These are phyloP conservation scores for Leptura quadrifasciata DNA, from an alignment of 2,888 invertebrate species.

Conservation along the genomic window DNA sequence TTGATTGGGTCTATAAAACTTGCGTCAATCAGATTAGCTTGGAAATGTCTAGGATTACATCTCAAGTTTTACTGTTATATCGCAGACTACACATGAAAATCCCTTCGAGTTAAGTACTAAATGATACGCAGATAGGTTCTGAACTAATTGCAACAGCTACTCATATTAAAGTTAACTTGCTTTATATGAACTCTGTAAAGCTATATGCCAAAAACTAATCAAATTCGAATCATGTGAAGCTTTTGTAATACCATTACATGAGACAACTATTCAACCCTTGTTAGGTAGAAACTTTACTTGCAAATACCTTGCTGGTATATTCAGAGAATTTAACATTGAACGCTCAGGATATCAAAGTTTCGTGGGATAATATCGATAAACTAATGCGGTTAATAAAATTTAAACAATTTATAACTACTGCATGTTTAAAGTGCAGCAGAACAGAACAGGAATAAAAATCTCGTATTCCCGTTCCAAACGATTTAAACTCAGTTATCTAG, in stretches of 20 bases:
- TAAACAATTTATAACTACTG: not conserved
- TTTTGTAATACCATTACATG: conserved; percentile 7
- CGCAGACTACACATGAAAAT: not conserved
- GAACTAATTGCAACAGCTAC: conserved; percentile 7
- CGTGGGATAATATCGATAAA: not conserved
- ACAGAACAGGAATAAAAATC: not conserved
- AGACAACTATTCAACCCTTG: conserved; percentile 3
- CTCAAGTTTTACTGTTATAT: not conserved
- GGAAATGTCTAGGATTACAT: not conserved
- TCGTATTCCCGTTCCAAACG: not conserved
- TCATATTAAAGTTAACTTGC: conserved; percentile 4
- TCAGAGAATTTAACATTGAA: not conserved
- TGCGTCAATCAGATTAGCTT: not conserved
- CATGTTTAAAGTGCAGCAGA: not conserved
- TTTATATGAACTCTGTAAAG: conserved; percentile 7
- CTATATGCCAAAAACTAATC: conserved; percentile 7
- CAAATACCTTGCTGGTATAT: not conserved
- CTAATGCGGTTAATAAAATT: not conserved
- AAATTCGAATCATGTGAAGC: not conserved
- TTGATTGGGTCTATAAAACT: not conserved
- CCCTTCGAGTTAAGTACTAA: not conserved
- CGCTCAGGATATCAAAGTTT: not conserved
- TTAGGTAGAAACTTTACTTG: not conserved
- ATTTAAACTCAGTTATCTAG: too few relatives aligned
- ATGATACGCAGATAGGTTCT: not conserved